These are phyloP conservation scores for Orientallactaga bullata DNA, from an alignment of 2,113 vertebrate species.

Conservation along the genomic window DNA sequence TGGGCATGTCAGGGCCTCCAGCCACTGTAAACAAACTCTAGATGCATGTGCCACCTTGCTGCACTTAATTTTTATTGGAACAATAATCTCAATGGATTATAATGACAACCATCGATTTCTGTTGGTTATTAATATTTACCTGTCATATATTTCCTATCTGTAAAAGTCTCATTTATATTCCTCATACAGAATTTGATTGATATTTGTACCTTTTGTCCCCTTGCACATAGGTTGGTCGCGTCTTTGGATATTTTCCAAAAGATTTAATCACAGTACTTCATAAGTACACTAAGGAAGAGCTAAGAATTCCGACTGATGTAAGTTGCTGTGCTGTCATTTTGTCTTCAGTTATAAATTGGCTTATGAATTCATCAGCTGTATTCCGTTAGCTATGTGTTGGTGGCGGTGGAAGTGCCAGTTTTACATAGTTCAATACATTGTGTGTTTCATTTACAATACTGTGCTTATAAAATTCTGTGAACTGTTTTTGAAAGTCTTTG, in stretches of 20 bases:
- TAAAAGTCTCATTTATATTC: conserved; percentile 22
- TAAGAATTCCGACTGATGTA: conserved; percentile 93
- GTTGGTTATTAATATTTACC: neutral
- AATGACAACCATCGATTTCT: neutral
- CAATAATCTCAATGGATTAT: neutral
- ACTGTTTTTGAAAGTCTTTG: conserved; percentile 23
- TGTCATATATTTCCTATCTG: neutral
- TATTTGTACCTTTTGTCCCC: conserved; percentile 59
- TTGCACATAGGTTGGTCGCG: conserved; percentile 91
- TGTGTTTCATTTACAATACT: neutral
- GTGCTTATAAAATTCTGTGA: neutral
- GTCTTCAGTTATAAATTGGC: conserved; percentile 37
- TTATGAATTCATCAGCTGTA: neutral
- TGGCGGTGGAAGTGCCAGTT: neutral
- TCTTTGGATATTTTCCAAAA: conserved; percentile 98
- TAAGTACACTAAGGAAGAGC: conserved; percentile 92
- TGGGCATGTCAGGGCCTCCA: no score
- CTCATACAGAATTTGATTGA: conserved; percentile 12
- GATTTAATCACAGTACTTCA: conserved; percentile 93
- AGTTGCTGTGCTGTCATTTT: conserved; percentile 72
- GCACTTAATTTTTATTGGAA: neutral
- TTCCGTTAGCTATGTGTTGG: neutral
- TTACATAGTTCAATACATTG: neutral
- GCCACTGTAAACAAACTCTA: no score
- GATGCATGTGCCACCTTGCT: no score